These are phyloP conservation scores for Drosophila pegasa DNA, from an alignment of 2,888 invertebrate species.

Conservation along the genomic window DNA sequence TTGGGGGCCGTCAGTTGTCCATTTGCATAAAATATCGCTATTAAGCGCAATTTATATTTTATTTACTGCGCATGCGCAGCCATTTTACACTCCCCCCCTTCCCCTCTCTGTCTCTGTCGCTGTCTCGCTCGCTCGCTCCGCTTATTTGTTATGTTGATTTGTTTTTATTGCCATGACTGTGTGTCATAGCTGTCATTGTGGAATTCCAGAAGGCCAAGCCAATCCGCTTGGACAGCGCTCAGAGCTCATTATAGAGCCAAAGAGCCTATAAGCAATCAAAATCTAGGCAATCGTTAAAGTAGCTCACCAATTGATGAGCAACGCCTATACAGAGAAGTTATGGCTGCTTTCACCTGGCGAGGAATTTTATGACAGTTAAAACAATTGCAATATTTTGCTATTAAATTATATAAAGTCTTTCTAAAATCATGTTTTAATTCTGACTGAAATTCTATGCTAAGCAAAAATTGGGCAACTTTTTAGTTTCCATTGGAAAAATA, in stretches of 20 bases:
- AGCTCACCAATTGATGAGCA: not conserved
- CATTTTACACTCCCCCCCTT: slow-evolving; percentile 53
- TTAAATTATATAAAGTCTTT: not conserved
- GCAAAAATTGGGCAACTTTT: too few species aligned
- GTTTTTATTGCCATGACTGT: slow-evolving; percentile 40
- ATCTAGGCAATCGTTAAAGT: slow-evolving; percentile 1
- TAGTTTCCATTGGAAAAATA: too few species aligned
- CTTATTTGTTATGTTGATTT: slow-evolving; percentile 3
- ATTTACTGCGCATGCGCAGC: slow-evolving; percentile 74
- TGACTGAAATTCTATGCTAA: too few species aligned
- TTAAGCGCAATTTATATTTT: slow-evolving; percentile 74
- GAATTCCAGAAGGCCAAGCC: slow-evolving; percentile 72
- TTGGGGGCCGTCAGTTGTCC: slow-evolving; percentile 48
- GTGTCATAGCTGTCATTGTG: slow-evolving; percentile 46
- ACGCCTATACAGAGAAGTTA: too few species aligned
- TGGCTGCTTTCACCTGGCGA: not conserved
- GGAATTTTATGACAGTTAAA: not conserved
- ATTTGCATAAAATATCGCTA: slow-evolving; percentile 77
- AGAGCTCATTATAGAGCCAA: not conserved
- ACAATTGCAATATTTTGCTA: not conserved
- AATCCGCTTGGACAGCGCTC: not conserved
- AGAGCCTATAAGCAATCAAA: not conserved
- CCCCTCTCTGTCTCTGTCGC: not conserved
- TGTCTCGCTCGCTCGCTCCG: not conserved
- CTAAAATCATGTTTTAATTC: too few species aligned